Percentiles rank a stretch among this genome's conserved stretches.
These are phyloP conservation scores for Melanerpes formicivorus DNA, from an alignment of 2,113 vertebrate genomes.

Conservation along the genomic window DNA sequence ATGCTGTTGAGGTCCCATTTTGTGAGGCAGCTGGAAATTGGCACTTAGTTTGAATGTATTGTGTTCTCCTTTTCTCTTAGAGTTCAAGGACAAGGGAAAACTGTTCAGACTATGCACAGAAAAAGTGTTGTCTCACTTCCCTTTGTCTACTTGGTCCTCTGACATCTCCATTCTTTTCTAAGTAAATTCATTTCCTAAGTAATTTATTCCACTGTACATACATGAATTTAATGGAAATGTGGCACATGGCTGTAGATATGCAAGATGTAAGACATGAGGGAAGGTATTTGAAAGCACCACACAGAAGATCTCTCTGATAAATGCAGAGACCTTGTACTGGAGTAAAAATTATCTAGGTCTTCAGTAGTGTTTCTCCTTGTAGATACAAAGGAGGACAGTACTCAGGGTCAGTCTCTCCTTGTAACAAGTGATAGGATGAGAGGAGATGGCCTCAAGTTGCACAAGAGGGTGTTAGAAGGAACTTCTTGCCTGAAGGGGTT, in stretches of 20 bases:
- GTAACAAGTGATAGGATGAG: too few species aligned
- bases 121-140: neutral
- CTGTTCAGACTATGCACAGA: neutral
- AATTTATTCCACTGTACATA: neutral
- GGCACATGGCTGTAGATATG: neutral
- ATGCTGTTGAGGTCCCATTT: constrained; percentile 35
- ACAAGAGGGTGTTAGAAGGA: too few species aligned
- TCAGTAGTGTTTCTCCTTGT: neutral
- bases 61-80: constrained; percentile 7
- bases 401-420: too few species aligned
- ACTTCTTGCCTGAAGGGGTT: too few species aligned
- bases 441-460: too few species aligned
- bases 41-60: constrained; percentile 32
- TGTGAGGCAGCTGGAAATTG: constrained; percentile 47
- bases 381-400: neutral
- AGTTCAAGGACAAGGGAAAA: constrained; percentile 49
- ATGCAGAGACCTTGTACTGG: neutral
- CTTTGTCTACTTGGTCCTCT: neutral
- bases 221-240: neutral
- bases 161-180: neutral
- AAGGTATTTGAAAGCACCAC: neutral
- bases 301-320: neutral
- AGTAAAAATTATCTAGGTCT: neutral
- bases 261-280: neutral
- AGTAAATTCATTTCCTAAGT: neutral